A percentile compares a stretch with the other conserved stretches of the same genome.
These are phyloP conservation scores for Oscheius sp. DNA, from an alignment of 2,888 invertebrate species.

Conservation along the genomic window DNA sequence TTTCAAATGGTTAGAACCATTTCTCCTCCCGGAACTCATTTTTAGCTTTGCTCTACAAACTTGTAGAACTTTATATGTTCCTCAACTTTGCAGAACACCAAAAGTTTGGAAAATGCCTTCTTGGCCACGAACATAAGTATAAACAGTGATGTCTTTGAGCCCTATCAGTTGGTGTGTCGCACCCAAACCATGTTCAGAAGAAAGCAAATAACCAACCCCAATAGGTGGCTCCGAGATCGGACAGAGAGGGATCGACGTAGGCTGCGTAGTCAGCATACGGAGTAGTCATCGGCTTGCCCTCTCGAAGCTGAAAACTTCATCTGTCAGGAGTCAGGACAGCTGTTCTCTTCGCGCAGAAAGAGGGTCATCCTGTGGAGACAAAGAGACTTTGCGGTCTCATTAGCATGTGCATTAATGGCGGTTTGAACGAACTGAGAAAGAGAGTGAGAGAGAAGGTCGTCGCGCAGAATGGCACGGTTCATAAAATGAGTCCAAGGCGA, in stretches of 20 bases:
- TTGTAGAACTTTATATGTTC: too few species aligned
- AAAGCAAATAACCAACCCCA: conserved; percentile 23
- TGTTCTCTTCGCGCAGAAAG: background rate
- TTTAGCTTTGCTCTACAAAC: too few species aligned
- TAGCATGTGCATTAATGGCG: conserved; percentile 29
- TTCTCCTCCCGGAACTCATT: too few species aligned
- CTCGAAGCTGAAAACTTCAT: conserved; percentile 25
- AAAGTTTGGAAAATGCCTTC: too few species aligned
- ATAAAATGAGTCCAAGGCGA: conserved; percentile 18
- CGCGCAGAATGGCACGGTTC: conserved; percentile 30
- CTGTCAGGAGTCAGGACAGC: background rate
- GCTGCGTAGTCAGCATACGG: conserved; percentile 25
- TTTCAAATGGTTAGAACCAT: too few species aligned
- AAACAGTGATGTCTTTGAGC: too few species aligned
- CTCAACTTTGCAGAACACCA: too few species aligned
- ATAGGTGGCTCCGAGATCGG: conserved; percentile 33
- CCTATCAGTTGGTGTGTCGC: too few species aligned
- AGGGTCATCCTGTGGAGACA: conserved; percentile 6
- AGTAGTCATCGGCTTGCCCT: conserved; percentile 31
- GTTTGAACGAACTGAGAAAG: conserved; percentile 36
- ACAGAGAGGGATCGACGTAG: conserved; percentile 30
- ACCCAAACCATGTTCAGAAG: too few species aligned
- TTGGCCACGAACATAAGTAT: too few species aligned
- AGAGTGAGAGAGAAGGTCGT: conserved; percentile 17
- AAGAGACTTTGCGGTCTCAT: conserved; percentile 30